Percentiles rank a stretch among this genome's conserved stretches.
Evolutionary conservation across 2,797 vertebrate genomes (phyloP).

Genomic region (Silurus aristotelis): DNA sequence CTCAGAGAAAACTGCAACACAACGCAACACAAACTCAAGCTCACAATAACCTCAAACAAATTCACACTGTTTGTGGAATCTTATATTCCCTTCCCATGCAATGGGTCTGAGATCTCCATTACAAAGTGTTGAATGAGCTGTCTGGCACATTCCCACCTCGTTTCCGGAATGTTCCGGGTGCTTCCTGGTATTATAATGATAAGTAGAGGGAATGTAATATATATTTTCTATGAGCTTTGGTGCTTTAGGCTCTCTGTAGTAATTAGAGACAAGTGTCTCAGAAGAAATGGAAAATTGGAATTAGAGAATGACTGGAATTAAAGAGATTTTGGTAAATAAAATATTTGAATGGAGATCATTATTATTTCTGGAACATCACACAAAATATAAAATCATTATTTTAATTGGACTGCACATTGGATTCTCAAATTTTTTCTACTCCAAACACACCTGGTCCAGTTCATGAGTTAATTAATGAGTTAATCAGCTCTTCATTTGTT

Average conservation of each 20-base stretch:
- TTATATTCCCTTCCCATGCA: conserved; percentile 53
- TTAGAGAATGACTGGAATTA: neutral
- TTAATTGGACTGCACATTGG: neutral
- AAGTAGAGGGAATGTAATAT: conserved; percentile 51
- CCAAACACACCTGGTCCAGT: neutral
- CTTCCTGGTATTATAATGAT: conserved; percentile 57
- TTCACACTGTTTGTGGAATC: conserved; percentile 52
- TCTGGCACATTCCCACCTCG: conserved; percentile 57
- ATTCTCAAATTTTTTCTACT: neutral
- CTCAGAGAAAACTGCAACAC: conserved; percentile 62
- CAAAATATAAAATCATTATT: neutral
- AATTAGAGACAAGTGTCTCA: conserved; percentile 16
- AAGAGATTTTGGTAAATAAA: neutral
- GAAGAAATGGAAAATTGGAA: neutral
- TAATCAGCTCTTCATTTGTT: neutral
- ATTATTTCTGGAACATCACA: neutral
- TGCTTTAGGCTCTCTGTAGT: neutral
- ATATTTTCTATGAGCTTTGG: neutral
- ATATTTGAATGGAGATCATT: neutral
- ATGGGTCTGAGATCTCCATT: conserved; percentile 50
- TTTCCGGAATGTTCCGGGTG: conserved; percentile 54
- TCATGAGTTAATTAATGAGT: neutral
- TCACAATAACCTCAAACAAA: conserved; percentile 43
- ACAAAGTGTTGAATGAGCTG: conserved; percentile 54
- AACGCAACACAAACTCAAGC: conserved; percentile 44